phyloP scores from a whole-genome alignment of 2,113 vertebrate genomes.

The Pedetes capensis region DNA sequence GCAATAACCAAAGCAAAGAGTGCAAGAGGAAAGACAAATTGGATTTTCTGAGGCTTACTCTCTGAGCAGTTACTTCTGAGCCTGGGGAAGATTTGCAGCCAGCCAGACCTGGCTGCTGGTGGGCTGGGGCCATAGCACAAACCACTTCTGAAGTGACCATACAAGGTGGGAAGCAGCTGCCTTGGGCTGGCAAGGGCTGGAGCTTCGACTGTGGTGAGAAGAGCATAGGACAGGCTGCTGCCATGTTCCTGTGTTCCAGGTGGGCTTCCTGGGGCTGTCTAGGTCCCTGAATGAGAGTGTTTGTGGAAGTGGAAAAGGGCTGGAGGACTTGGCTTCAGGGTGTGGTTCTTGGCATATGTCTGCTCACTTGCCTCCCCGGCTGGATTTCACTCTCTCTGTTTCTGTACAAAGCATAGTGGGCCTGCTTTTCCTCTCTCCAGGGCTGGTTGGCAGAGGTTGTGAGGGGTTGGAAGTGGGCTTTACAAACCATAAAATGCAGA shows the following conservation, averaged over 20 bases:
- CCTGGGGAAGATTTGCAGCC: not conserved
- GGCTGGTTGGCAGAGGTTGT: not conserved
- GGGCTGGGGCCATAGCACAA: not conserved
- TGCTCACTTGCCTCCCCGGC: not conserved
- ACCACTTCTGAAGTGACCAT: not conserved
- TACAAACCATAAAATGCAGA: not conserved
- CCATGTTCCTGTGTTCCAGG: not conserved
- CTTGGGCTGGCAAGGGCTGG: not conserved
- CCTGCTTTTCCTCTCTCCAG: not conserved
- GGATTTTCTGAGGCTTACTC: conserved; percentile 28
- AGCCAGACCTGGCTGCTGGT: not conserved
- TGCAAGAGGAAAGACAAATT: conserved; percentile 57
- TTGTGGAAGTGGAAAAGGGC: not conserved
- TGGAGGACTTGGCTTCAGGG: not conserved
- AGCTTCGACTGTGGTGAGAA: not conserved
- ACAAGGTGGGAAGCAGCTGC: not conserved
- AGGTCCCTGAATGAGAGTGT: not conserved
- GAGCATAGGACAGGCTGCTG: not conserved
- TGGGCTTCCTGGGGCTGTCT: not conserved
- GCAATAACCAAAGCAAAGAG: conserved; percentile 39
- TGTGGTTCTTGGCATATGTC: not conserved
- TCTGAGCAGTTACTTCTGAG: not conserved
- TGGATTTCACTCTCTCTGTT: not conserved
- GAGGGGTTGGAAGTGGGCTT: not conserved
- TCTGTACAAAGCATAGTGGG: not conserved